Percentiles rank a stretch among this genome's conserved stretches.
phyloP scores from a whole-genome alignment of 2,888 invertebrate genomes.

The Entomobrya proxima region DNA sequence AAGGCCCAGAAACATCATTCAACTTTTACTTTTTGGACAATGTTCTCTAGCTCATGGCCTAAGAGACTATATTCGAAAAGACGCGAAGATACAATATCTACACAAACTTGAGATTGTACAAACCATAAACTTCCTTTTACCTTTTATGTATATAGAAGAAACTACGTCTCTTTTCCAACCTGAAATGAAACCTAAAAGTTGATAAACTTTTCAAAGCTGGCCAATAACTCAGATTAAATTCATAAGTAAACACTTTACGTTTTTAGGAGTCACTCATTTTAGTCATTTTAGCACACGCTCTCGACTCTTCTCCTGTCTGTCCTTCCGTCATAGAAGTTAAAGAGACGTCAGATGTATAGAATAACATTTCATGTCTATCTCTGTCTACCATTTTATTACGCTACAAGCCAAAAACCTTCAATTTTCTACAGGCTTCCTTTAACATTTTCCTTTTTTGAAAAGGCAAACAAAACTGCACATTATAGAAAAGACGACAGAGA shows the following conservation, averaged over 20 bases:
- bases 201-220: background rate
- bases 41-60: too few relatives aligned
- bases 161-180: background rate
- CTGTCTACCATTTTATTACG: background rate
- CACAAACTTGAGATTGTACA: too few relatives aligned
- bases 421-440: constrained; percentile 22
- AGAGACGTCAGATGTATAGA: too few relatives aligned
- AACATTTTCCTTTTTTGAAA: constrained; percentile 30
- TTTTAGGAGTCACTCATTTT: background rate
- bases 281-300: too few relatives aligned
- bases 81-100: too few relatives aligned
- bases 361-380: constrained; percentile 6
- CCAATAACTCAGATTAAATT: background rate
- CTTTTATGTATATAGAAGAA: too few relatives aligned
- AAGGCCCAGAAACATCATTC: too few relatives aligned
- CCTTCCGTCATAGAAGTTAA: constrained; percentile 46
- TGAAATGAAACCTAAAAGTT: too few relatives aligned
- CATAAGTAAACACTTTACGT: background rate
- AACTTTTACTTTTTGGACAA: too few relatives aligned
- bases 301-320: background rate
- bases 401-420: background rate
- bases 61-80: too few relatives aligned
- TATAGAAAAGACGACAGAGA: background rate
- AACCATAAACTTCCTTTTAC: too few relatives aligned
- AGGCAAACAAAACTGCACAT: constrained; percentile 19